phyloP scores from a whole-genome alignment of 2,888 invertebrate species.

The Apotomis capreana region DNA sequence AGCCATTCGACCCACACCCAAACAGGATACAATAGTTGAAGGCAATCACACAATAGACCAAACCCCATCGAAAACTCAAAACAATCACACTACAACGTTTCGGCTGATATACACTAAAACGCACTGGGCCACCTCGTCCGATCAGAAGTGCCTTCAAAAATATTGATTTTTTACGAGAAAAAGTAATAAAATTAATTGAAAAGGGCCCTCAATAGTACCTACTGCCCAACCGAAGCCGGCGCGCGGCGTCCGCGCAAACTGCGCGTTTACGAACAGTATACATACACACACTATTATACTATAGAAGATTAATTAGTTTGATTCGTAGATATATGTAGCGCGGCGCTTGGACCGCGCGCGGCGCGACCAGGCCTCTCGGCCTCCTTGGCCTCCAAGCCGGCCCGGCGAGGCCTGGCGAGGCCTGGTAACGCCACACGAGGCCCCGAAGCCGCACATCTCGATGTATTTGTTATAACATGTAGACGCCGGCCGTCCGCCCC shows the following conservation, averaged over 20 bases:
- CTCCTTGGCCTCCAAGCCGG: constrained; percentile 20
- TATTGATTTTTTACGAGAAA: constrained; percentile 94
- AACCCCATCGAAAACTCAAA: constrained; percentile 54
- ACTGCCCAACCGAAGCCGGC: constrained; percentile 86
- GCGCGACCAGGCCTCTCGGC: constrained; percentile 3
- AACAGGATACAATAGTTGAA: constrained; percentile 92
- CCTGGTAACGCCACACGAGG: constrained; percentile 45
- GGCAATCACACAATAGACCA: constrained; percentile 84
- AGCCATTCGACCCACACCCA: constrained; percentile 87
- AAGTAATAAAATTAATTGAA: constrained; percentile 87
- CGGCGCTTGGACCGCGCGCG: constrained; percentile 54
- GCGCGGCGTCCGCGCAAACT: constrained; percentile 66
- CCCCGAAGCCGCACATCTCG: constrained; percentile 67
- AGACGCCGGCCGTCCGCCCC: constrained; percentile 73
- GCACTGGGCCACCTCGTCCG: constrained; percentile 97
- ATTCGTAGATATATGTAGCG: constrained; percentile 82
- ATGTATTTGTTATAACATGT: constrained; percentile 83
- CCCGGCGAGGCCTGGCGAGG: constrained; percentile 3
- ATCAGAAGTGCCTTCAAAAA: constrained; percentile 96
- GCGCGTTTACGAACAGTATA: constrained; percentile 72
- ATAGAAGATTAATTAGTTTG: constrained; percentile 83
- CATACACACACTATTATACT: constrained; percentile 81
- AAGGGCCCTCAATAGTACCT: constrained; percentile 95
- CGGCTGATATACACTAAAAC: constrained; percentile 82
- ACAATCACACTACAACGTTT: constrained; percentile 53